Evolutionary conservation across 2,888 invertebrate species (phyloP).

Genomic region (Stramonita haemastoma): DNA sequence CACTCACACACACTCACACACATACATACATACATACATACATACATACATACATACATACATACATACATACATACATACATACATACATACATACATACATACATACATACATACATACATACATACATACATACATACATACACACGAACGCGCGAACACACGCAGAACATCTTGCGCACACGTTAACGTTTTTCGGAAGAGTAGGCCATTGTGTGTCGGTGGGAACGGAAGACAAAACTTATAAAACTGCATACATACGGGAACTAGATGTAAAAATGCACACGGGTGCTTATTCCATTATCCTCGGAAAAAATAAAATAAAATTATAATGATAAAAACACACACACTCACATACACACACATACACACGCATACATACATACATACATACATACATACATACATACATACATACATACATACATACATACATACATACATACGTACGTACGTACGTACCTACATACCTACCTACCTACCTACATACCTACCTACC

Average conservation of each 20-base stretch:
- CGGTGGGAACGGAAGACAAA: no score
- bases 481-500: background rate
- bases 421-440: background rate
- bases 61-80: no score
- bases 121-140: background rate
- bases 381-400: no score
- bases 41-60: background rate
- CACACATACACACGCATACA: background rate
- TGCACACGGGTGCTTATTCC: background rate
- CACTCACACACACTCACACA: slow-evolving; percentile 7
- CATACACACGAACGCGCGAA: background rate
- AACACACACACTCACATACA: background rate
- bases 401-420: background rate
- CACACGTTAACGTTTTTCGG: background rate
- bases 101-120: background rate
- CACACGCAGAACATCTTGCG: background rate
- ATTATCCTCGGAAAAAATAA: background rate
- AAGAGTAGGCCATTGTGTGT: no score
- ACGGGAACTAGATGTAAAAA: no score
- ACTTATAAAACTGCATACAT: no score
- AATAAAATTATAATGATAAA: background rate
- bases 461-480: background rate
- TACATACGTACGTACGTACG: background rate
- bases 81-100: background rate
- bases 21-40: background rate